Evolutionary conservation across 2,797 vertebrate genomes (phyloP).

Genomic region (Chaetodon trifasciatus): DNA sequence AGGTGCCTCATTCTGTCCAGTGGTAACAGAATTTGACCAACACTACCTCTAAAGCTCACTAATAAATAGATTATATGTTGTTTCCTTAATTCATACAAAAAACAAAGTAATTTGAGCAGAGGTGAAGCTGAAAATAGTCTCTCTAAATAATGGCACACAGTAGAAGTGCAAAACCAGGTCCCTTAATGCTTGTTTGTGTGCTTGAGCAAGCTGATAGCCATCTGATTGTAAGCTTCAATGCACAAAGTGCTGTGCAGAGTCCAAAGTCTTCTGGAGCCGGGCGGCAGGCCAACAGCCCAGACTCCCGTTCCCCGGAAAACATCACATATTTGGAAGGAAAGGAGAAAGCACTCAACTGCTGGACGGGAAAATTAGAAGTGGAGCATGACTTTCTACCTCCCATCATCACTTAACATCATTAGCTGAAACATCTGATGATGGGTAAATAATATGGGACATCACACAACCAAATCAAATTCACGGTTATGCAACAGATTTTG

Average conservation of each 20-base stretch:
- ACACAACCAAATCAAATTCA: neutral
- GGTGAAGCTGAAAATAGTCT: constrained; percentile 20
- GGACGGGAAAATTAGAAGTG: constrained; percentile 16
- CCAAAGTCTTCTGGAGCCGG: constrained; percentile 64
- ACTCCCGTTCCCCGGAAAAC: constrained; percentile 22
- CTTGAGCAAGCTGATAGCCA: constrained; percentile 52
- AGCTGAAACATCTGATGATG: constrained; percentile 17
- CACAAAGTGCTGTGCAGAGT: constrained; percentile 75
- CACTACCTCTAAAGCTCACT: neutral
- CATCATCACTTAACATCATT: constrained; percentile 36
- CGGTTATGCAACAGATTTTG: constrained; percentile 11
- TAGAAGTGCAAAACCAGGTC: constrained; percentile 78
- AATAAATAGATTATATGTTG: neutral
- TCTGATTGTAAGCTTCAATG: constrained; percentile 75
- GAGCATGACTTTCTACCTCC: constrained; percentile 5
- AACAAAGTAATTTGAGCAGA: neutral
- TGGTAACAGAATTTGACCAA: neutral
- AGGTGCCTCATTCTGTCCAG: too few species aligned
- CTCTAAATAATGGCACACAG: constrained; percentile 45
- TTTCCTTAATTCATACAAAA: neutral
- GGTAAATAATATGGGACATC: constrained; percentile 11
- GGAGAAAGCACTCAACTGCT: neutral
- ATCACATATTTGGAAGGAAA: constrained; percentile 61
- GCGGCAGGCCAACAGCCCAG: constrained; percentile 53
- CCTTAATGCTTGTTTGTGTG: constrained; percentile 72